Evolutionary conservation across 2,888 invertebrate genomes (phyloP), one percentile per base, ranked within the genome.

Genomic region (Pristionchus maxplancki): DNA sequence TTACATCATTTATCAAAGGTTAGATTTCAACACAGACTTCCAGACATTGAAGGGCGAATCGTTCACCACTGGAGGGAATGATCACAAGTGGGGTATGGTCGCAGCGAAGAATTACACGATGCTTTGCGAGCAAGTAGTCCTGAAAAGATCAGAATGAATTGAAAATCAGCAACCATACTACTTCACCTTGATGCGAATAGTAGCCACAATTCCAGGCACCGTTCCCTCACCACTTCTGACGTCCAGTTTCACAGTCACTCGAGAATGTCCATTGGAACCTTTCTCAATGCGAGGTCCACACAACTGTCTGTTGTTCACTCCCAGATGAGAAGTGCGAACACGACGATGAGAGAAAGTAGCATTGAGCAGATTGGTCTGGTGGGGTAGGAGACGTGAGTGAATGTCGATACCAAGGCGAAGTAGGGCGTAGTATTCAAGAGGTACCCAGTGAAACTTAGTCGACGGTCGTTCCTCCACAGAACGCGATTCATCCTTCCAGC

Each of bases 301-400:
- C 17, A 74, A 15, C 20, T 74, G 74, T 20, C 40, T 74, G 40
- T 74, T 74, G 74, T 74, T 3, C 3, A 11, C 74, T 17, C 74
- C 74, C 74, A 74, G 40, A 74, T 74, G 74, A 17, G 74, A 15
- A 11, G 74, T 74, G 20, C 74, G 74, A 1, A 74, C 74, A 17
- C 74, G 74, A 20, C 74, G 74, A 8, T 40, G 17, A 11, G 74
- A 34, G n/a, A 74, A 44, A 11, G 74, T 74, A 4, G 74, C 1
- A 40, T 74, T 74, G 74, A 74, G 74, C 8, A 74, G 40, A 74
- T 74, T 74, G 40, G 40, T 74, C 13, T 74, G 74, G 15, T 74
- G 74, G 6, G 74, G 74, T 9, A 74, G 74, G 17, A 74, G 74
- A 74, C 74, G 74, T 9, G 74, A 34, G 15, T 74, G 74, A 20